phyloP scores from a whole-genome alignment of 2,797 vertebrate species.

The Oreochromis grahami region DNA sequence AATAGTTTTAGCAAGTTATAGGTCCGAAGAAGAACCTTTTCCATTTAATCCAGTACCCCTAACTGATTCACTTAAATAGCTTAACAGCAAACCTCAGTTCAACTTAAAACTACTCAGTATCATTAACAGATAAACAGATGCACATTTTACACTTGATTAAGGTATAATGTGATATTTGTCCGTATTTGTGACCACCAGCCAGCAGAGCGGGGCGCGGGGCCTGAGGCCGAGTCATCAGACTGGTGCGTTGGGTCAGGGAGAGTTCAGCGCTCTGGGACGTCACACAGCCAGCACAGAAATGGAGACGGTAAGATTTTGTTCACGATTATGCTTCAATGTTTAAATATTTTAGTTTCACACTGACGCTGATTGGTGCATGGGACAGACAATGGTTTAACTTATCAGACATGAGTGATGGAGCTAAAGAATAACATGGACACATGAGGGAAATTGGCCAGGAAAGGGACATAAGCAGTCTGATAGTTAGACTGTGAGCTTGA shows the following conservation, averaged over 20 bases:
- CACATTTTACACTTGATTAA: background rate
- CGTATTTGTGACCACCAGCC: constrained; percentile 1
- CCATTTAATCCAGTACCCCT: background rate
- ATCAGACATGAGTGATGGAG: background rate
- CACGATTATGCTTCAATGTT: background rate
- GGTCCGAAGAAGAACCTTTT: background rate
- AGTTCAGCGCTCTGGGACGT: constrained; percentile 11
- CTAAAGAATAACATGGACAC: background rate
- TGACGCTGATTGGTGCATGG: background rate
- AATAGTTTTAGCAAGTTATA: background rate
- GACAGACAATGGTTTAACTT: background rate
- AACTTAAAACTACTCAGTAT: background rate
- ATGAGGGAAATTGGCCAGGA: background rate
- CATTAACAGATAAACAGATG: background rate
- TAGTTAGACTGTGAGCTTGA: background rate
- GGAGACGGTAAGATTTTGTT: constrained; percentile 59
- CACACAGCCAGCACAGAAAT: constrained; percentile 79
- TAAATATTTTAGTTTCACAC: background rate
- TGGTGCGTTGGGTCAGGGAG: constrained; percentile 18
- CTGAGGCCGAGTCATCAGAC: constrained; percentile 34
- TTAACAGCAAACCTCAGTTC: background rate
- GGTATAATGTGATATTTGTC: background rate
- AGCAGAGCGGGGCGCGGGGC: constrained; percentile 38
- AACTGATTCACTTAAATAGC: background rate
- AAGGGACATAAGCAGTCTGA: background rate